These are phyloP conservation scores for Astropecten irregularis DNA, from an alignment of 53 echinoderm and acorn worm species.

Conservation along the genomic window DNA sequence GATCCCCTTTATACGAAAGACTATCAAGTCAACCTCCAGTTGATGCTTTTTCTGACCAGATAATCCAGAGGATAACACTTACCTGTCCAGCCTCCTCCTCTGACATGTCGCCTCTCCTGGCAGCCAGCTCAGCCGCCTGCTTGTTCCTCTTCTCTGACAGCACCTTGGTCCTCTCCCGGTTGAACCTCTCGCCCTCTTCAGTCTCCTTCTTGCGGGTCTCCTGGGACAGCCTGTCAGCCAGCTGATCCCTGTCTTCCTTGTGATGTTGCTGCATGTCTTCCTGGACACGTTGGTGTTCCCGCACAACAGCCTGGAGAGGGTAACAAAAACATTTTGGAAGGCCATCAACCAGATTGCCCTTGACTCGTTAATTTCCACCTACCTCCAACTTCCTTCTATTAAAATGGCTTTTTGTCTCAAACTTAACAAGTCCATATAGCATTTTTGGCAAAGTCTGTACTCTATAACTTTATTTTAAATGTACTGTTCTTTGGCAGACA, in stretches of 20 bases:
- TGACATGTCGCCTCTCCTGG: constrained; percentile 79
- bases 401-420: no score
- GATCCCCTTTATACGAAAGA: no score
- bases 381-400: no score
- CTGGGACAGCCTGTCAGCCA: constrained; percentile 64
- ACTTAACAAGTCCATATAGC: no score
- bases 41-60: no score
- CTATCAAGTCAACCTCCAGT: no score
- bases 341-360: no score
- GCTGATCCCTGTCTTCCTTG: constrained; percentile 67
- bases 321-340: neutral
- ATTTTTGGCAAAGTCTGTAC: no score
- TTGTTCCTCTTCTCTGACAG: constrained; percentile 89
- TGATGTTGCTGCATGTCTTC: constrained; percentile 81
- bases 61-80: no score
- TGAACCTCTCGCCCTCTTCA: constrained; percentile 52
- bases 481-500: neutral
- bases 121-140: constrained; percentile 91
- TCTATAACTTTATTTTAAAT: no score
- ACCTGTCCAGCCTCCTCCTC: constrained; percentile 94
- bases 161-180: constrained; percentile 81
- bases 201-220: constrained; percentile 71
- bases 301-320: constrained; percentile 73
- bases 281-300: constrained; percentile 94
- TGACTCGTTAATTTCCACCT: no score